Conservation (phyloP, 2,113 vertebrate genomes). For the Mesoclemmys tuberculata region DNA sequence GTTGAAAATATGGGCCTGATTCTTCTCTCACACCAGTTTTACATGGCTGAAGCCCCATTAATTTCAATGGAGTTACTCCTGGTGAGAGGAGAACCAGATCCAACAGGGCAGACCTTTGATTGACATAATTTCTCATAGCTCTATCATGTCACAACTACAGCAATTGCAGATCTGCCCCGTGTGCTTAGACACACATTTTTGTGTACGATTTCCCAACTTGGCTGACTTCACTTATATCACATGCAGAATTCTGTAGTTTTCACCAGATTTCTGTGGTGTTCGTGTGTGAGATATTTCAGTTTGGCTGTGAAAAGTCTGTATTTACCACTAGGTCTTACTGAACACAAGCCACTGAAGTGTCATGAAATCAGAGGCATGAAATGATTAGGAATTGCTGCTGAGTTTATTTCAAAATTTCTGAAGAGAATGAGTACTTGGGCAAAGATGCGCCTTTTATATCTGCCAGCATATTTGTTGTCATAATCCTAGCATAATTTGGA, state of each 20-base stretch:
- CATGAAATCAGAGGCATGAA: not conserved
- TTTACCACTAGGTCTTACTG: not conserved
- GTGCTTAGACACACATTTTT: not conserved
- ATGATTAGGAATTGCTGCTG: not conserved
- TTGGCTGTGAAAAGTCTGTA: not conserved
- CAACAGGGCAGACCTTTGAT: not conserved
- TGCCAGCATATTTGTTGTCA: not conserved
- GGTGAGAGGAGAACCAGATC: not conserved
- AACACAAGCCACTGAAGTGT: not conserved
- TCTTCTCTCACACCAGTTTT: not conserved
- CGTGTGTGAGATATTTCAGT: rapidly evolving
- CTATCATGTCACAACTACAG: not conserved
- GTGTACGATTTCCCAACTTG: rapidly evolving
- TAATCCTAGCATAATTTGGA: not conserved
- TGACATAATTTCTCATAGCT: not conserved
- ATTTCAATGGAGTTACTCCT: not conserved
- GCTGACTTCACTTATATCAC: not conserved
- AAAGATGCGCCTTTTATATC: not conserved
- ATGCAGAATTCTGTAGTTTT: rapidly evolving
- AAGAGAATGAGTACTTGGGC: not conserved
- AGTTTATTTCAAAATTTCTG: not conserved
- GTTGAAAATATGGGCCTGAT: not conserved
- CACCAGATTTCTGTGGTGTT: not conserved
- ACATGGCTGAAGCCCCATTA: not conserved
- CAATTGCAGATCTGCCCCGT: not conserved